Evolutionary conservation across 2,797 vertebrate genomes (phyloP), one percentile per base, ranked within the genome.

Genomic region (Ceyx erithaca): DNA sequence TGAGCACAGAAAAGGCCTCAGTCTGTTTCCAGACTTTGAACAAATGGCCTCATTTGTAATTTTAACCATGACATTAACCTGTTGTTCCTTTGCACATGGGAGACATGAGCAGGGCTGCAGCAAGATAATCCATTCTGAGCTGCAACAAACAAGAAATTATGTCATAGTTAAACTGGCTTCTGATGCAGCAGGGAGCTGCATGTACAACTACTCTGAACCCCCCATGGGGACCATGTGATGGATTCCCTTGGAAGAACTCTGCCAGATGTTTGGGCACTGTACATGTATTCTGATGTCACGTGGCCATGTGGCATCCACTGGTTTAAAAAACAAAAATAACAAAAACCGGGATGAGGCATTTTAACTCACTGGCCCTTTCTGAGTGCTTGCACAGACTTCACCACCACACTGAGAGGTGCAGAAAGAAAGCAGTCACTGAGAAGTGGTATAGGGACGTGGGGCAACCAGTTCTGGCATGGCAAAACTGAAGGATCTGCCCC

Each of bases 281-380:
- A 43, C 0, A 0, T 3, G 41, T 1, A 2, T 54, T 79, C 76
- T 41, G 76, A 46, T 78, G 43, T 62, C 81, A 83, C 1, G 0
- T 82, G 86, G 54, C 57, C 85, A 89, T 70, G 81, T 83, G 64
- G 46, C 66, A 92, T 6, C 12, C 40, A 37, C 31, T 4, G 1
- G 1, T 6, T 57, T 46, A 41, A 18, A 80, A 58, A 59, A 59
- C 33, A 59, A 41, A 26, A 19, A 41, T 14, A 51, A 12, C 17
- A 63, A 31, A 13, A 64, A 31, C 16, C 58, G 78, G 30, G 45
- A 68, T 0, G 2, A 87, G 41, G 45, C 2, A 3, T 52, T 89
- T 33, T 26, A 87, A 76, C 23, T 49, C 20, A 1, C 7, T 25
- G 49, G 35, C 6, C n/a, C 41, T 41, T 63, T 79, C 28, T 21